Conservation (phyloP, 2,113 vertebrate species). For the Brachirus orientalis region DNA sequence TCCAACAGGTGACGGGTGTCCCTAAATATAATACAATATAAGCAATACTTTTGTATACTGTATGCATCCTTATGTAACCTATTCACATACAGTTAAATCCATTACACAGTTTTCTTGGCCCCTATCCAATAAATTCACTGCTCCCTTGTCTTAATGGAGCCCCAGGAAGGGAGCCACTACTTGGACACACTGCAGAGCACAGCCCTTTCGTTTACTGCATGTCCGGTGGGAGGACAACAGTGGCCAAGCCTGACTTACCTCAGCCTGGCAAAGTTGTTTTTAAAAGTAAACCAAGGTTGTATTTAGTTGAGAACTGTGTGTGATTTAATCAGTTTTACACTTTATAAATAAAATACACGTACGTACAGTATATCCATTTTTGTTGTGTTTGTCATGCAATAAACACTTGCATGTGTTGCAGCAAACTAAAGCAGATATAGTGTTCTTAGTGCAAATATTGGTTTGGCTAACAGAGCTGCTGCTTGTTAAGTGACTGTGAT, state of each 20-base stretch:
- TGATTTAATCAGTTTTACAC: background rate
- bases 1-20: slow-evolving; percentile 13
- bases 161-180: slow-evolving; percentile 64
- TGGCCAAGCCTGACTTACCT: slow-evolving; percentile 16
- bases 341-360: slow-evolving; percentile 2
- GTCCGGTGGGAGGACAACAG: slow-evolving; percentile 13
- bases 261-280: slow-evolving; percentile 15
- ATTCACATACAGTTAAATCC: slow-evolving; percentile 56
- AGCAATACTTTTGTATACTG: background rate
- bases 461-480: background rate
- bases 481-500: background rate
- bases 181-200: slow-evolving; percentile 55
- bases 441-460: no score
- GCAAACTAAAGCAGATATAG: no score
- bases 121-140: slow-evolving; percentile 54
- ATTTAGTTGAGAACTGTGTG: background rate
- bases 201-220: slow-evolving; percentile 36
- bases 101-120: slow-evolving; percentile 66
- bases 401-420: no score
- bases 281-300: slow-evolving; percentile 14
- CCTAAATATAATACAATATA: slow-evolving; percentile 40
- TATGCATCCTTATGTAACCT: slow-evolving; percentile 56
- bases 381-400: no score
- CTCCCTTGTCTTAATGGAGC: slow-evolving; percentile 59
- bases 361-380: background rate